Base-by-base conservation (phyloP, 2,113 vertebrate genomes). In the Poeciliopsis turrubarensis region DNA sequence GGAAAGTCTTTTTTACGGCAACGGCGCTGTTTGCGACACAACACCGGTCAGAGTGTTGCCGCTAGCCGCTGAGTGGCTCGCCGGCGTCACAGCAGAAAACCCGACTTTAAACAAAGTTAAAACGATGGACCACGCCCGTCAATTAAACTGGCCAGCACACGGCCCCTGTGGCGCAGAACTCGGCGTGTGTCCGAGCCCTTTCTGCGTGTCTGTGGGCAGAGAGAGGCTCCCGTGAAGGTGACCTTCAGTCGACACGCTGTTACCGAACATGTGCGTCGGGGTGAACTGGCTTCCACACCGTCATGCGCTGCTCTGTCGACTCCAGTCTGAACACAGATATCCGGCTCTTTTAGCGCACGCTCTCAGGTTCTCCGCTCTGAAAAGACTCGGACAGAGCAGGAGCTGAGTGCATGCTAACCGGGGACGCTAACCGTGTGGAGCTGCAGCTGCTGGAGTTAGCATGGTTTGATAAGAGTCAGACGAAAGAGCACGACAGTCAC, bases 191-290 rank as follows among this genome's bases (percentile, higher is more conserved):
- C 0, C 0, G 14, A 19, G 5, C 37, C 37, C 70, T 82, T 92
- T 88, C 81, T 25, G n/a, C 47, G 37, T 65, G 60, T n/a, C 5
- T 8, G 60, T 14, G 26, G 7, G 13, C 60, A 82, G 66, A 93
- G 92, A 72, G 87, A 74, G 0, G 83, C 86, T 89, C 94, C 94
- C 87, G 77, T 95, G 94, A 95, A 95, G 95, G 95, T 95, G 94
- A 95, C 95, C 95, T 95, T 95, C 95, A 94, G 90, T 94, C 89
- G 78, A 72, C 86, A 70, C 25, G 80, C 80, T 60, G 78, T 81
- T 74, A 88, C 70, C 4, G 79, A 86, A 90, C 93, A 94, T 89
- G 93, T 93, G 93, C 86, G 84, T 73, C 66, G 61, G 30, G 25
- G 11, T 60, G 57, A 66, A 57, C 37, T 69, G 62, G 57, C 60